phyloP scores from a whole-genome alignment of 1,140 invertebrate genomes.

The Chironomus tepperi region DNA sequence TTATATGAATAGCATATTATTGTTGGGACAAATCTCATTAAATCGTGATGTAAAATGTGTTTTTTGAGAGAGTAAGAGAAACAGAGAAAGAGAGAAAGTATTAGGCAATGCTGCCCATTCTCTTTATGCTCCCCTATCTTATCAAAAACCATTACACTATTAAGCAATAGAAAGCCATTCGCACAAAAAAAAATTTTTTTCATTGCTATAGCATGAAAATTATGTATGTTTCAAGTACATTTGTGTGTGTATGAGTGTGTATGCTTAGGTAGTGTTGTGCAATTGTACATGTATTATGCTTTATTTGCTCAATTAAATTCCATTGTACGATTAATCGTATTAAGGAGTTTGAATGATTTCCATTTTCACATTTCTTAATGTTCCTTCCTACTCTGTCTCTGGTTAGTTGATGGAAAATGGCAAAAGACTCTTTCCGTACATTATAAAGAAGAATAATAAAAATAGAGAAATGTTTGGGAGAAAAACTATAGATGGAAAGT shows the following conservation, averaged over 20 bases:
- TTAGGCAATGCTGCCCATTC: not conserved
- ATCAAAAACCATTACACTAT: not conserved
- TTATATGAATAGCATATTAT: too few species aligned
- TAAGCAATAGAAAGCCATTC: not conserved
- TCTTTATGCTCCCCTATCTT: not conserved
- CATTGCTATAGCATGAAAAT: not conserved
- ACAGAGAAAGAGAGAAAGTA: too few species aligned
- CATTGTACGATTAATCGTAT: not conserved
- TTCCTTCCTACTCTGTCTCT: not conserved
- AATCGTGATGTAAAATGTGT: not conserved
- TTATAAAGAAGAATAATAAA: not conserved
- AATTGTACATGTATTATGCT: not conserved
- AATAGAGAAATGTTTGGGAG: not conserved
- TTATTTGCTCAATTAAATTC: conserved; percentile 22
- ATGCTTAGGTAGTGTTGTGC: not conserved
- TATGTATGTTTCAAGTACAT: not conserved
- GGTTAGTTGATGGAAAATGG: too few species aligned
- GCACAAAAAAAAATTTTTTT: not conserved
- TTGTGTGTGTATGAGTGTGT: not conserved
- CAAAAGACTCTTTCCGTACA: not conserved
- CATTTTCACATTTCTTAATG: not conserved
- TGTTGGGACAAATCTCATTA: not conserved
- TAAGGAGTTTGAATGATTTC: not conserved
- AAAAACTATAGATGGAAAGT: too few species aligned
- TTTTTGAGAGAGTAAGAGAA: not conserved